phyloP scores from a whole-genome alignment of 2,888 invertebrate species.

The Hermaeophaga mercurialis region DNA sequence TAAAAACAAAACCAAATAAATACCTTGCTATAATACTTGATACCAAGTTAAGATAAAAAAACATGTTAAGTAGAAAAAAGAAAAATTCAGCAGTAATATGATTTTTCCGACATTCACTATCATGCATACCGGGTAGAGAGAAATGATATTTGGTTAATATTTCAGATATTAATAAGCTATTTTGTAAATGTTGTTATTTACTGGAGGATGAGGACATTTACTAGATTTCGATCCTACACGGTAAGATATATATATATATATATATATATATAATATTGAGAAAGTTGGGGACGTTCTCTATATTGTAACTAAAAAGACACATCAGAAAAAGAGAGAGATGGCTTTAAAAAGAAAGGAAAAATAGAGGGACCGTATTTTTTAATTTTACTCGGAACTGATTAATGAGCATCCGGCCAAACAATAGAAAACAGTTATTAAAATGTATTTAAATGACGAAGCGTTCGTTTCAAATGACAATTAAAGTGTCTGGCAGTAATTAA shows the following conservation, averaged over 20 bases:
- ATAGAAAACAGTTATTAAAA: slow-evolving; percentile 31
- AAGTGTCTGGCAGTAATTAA: slow-evolving; percentile 32
- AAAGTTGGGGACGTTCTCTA: neutral
- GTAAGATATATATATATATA: no score
- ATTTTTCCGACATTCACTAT: no score
- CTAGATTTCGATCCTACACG: no score
- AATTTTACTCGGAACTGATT: slow-evolving; percentile 23
- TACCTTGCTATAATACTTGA: no score
- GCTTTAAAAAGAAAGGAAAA: slow-evolving; percentile 7
- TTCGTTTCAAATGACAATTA: slow-evolving; percentile 30
- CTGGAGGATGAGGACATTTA: neutral
- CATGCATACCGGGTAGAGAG: no score
- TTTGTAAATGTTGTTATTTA: slow-evolving; percentile 25
- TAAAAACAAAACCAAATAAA: no score
- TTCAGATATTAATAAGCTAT: no score
- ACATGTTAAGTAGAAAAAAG: slow-evolving; percentile 2
- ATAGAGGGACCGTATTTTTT: slow-evolving; percentile 17
- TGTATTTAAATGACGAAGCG: slow-evolving; percentile 28
- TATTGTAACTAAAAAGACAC: neutral
- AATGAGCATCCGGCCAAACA: slow-evolving; percentile 29
- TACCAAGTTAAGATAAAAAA: no score
- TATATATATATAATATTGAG: no score
- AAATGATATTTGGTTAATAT: no score
- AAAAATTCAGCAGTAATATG: no score
- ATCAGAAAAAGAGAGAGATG: neutral